These are phyloP conservation scores for Lepus townsendii DNA, from an alignment of 2,797 vertebrate genomes.

Conservation along the genomic window DNA sequence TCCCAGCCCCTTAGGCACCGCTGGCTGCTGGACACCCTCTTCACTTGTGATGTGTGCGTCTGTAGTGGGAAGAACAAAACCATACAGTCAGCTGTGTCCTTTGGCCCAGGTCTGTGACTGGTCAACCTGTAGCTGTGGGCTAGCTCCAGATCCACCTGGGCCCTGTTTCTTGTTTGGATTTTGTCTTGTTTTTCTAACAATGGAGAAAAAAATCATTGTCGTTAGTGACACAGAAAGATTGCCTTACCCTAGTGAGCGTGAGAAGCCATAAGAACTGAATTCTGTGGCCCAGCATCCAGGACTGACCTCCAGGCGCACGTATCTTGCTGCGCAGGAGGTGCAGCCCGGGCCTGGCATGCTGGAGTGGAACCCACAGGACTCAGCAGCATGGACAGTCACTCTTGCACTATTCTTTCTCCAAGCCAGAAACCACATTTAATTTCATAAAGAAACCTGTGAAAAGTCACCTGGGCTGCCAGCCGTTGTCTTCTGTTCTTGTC, in stretches of 20 bases:
- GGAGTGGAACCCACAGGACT: slow-evolving; percentile 54
- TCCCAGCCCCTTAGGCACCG: slow-evolving; percentile 58
- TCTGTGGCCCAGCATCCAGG: slow-evolving; percentile 66
- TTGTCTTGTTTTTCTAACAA: slow-evolving; percentile 66
- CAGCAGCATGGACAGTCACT: slow-evolving; percentile 87
- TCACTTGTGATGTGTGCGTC: slow-evolving; percentile 88
- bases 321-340: not conserved
- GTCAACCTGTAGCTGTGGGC: slow-evolving; percentile 81
- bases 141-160: slow-evolving; percentile 86
- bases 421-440: slow-evolving; percentile 86
- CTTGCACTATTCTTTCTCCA: slow-evolving; percentile 86
- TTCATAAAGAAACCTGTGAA: slow-evolving; percentile 90
- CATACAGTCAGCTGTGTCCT: slow-evolving; percentile 76
- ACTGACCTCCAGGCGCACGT: not conserved
- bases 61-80: slow-evolving; percentile 81
- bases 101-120: slow-evolving; percentile 83
- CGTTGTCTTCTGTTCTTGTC: slow-evolving; percentile 64
- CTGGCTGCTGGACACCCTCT: slow-evolving; percentile 84
- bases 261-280: slow-evolving; percentile 89
- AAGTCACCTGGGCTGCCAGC: slow-evolving; percentile 79
- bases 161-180: slow-evolving; percentile 60
- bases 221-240: slow-evolving; percentile 85
- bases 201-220: slow-evolving; percentile 76
- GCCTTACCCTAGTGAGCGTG: slow-evolving; percentile 87
- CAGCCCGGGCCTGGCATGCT: not conserved